Evolutionary conservation across 2,888 invertebrate genomes (phyloP).

Genomic region (Boloria selene): DNA sequence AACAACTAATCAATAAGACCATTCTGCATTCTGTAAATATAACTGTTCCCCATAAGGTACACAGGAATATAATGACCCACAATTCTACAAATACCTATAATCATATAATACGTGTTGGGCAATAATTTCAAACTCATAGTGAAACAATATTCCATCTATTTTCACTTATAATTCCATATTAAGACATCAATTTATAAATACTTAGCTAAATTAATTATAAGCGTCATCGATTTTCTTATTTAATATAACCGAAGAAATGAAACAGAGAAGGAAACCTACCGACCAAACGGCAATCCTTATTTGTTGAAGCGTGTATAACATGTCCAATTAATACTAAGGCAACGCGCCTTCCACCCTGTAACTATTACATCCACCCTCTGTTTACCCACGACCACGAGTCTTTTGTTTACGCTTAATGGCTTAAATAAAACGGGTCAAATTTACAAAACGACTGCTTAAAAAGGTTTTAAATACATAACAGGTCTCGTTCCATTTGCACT

Average conservation of each 20-base stretch:
- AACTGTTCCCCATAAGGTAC: no score
- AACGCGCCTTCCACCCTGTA: constrained; percentile 66
- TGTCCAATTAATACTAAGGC: constrained; percentile 76
- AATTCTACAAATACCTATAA: no score
- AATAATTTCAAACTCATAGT: no score
- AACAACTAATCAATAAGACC: no score
- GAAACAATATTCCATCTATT: no score
- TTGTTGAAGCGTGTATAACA: constrained; percentile 75
- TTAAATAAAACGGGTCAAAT: constrained; percentile 80
- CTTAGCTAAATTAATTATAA: constrained; percentile 17
- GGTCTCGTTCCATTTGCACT: constrained; percentile 54
- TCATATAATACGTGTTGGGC: no score
- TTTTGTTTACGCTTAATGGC: constrained; percentile 80
- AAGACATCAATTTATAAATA: not conserved
- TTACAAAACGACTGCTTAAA: constrained; percentile 70
- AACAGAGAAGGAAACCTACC: constrained; percentile 33
- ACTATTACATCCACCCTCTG: constrained; percentile 73
- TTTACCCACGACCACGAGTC: constrained; percentile 70
- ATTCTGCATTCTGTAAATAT: no score
- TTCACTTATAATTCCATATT: not conserved
- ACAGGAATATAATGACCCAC: no score
- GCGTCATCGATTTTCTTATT: constrained; percentile 23
- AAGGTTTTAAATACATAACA: constrained; percentile 63
- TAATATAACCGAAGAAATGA: constrained; percentile 31
- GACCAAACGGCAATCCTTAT: constrained; percentile 59